Evolutionary conservation across 2,888 invertebrate species (phyloP).

Genomic region (Callyntrura guangdongensis): DNA sequence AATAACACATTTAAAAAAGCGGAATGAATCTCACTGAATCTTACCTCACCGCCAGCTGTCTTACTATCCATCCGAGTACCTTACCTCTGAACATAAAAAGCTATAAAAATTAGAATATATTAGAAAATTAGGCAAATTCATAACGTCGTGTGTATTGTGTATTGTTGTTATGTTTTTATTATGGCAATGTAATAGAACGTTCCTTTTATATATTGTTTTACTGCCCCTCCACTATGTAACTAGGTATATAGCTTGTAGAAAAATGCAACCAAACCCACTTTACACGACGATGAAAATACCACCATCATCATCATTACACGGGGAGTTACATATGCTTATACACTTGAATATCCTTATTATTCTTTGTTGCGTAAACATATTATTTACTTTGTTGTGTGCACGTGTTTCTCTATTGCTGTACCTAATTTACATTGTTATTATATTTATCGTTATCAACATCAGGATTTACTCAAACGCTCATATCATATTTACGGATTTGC

Average conservation of each 20-base stretch:
- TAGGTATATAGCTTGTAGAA: not conserved
- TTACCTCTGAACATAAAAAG: not conserved
- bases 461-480: conserved; percentile 3
- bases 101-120: conserved; percentile 66
- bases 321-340: not conserved
- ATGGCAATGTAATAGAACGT: not conserved
- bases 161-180: not conserved
- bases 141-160: not conserved
- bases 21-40: conserved; percentile 1
- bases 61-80: not conserved
- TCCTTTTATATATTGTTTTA: not conserved
- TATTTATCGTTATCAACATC: conserved; percentile 37
- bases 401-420: conserved; percentile 63
- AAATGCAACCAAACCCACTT: conserved; percentile 37
- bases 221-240: not conserved
- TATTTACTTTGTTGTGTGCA: conserved; percentile 57
- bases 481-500: no score
- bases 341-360: not conserved
- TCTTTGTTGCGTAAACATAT: not conserved
- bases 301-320: not conserved
- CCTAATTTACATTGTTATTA: conserved; percentile 26
- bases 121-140: conserved; percentile 67
- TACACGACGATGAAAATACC: conserved; percentile 35
- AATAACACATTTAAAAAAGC: conserved; percentile 61
- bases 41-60: not conserved